A percentile compares a stretch with the other conserved stretches of the same genome.
Conservation (phyloP, 2,113 vertebrate species). For the Platichthys flesus region DNA sequence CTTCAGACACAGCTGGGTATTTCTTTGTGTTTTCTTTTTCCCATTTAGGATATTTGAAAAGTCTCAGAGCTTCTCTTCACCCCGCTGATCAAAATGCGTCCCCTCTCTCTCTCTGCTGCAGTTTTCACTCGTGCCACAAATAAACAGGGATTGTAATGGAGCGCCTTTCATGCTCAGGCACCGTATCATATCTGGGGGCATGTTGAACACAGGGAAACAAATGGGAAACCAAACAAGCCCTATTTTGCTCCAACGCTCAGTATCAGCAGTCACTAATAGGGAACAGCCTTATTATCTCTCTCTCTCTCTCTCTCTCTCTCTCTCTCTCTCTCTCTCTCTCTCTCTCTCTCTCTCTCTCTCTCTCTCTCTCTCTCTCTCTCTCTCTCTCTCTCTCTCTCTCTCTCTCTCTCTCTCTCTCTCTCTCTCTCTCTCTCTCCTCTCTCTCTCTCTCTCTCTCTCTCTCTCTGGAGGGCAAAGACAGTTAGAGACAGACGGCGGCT, state of each 20-base stretch:
- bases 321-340: constrained; percentile 51
- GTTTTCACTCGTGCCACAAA: constrained; percentile 46
- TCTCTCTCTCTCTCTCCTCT: constrained; percentile 31
- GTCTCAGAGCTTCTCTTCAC: constrained; percentile 6
- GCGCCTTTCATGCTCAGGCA: constrained; percentile 51
- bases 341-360: constrained; percentile 22
- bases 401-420: constrained; percentile 37
- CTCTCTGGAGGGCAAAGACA: constrained; percentile 45
- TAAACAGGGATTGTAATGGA: constrained; percentile 53
- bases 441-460: constrained; percentile 40
- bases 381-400: constrained; percentile 48
- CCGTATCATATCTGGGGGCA: constrained; percentile 56
- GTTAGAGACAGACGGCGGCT: constrained; percentile 46
- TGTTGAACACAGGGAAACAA: constrained; percentile 59
- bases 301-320: constrained; percentile 11
- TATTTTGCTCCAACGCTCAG: constrained; percentile 42
- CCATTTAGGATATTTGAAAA: constrained; percentile 11
- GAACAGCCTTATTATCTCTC: constrained; percentile 54
- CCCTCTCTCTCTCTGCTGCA: not conserved
- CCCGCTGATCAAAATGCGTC: constrained; percentile 30
- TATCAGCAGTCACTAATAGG: constrained; percentile 68
- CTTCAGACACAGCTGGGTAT: constrained; percentile 2
- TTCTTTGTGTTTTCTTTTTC: constrained; percentile 3
- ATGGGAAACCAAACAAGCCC: constrained; percentile 56
- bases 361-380: constrained; percentile 22